Conservation (phyloP, 2,888 invertebrate genomes). For the Orchesella flavescens region DNA sequence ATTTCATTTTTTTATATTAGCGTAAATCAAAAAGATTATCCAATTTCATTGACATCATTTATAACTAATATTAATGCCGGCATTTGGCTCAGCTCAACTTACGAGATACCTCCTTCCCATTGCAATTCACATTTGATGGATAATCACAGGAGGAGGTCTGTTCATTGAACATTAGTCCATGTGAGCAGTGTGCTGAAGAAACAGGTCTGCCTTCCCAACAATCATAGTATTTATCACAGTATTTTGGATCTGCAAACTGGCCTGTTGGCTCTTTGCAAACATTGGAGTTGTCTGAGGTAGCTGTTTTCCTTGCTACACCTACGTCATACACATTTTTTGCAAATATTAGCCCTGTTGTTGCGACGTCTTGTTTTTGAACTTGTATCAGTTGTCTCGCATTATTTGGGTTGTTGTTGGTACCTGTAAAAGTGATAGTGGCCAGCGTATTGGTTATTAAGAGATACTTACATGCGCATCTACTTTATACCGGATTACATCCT, state of each 20-base stretch:
- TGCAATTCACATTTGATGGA: conserved; percentile 67
- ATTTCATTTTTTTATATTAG: conserved; percentile 1
- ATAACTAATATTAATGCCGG: neutral
- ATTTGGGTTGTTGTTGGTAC: conserved; percentile 28
- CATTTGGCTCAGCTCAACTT: conserved; percentile 22
- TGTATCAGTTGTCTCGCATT: neutral
- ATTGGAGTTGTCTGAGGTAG: conserved; percentile 1
- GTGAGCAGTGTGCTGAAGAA: conserved; percentile 69
- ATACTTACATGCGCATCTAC: neutral
- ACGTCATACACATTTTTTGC: conserved; percentile 15
- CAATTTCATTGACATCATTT: neutral
- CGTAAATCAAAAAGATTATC: neutral
- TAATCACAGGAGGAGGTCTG: conserved; percentile 67
- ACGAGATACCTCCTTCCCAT: conserved; percentile 63
- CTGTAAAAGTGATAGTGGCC: conserved; percentile 4
- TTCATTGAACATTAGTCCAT: conserved; percentile 71
- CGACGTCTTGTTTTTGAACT: conserved; percentile 26
- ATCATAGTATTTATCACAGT: conserved; percentile 51
- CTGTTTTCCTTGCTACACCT: neutral
- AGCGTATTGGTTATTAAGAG: neutral
- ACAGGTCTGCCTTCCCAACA: conserved; percentile 54
- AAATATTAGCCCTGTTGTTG: neutral
- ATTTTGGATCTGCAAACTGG: conserved; percentile 46
- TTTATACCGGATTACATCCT: conserved; percentile 30
- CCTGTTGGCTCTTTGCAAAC: conserved; percentile 43